A percentile compares a stretch with the other conserved stretches of the same genome.
Conservation (phyloP, 2,113 vertebrate species). For the Pangasianodon hypophthalmus region DNA sequence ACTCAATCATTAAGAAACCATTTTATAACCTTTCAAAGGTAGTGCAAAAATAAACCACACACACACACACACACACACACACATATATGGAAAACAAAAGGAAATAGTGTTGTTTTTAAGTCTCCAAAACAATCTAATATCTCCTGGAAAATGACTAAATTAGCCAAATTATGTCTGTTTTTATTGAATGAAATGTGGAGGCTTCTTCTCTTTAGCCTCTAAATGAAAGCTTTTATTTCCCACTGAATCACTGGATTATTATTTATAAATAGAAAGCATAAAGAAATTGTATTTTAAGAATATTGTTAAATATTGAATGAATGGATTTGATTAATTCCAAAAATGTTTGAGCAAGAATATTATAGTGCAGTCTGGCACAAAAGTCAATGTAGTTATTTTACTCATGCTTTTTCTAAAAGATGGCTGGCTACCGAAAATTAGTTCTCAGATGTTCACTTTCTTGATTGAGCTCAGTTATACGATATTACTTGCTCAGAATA, state of each 20-base stretch:
- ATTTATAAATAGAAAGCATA: background rate
- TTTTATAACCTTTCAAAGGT: background rate
- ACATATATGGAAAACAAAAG: conserved; percentile 18
- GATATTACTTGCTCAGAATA: conserved; percentile 7
- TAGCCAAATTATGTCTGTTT: background rate
- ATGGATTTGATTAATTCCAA: conserved; percentile 20
- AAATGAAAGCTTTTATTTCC: background rate
- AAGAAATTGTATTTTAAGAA: background rate
- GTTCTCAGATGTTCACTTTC: background rate
- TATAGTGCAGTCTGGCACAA: background rate
- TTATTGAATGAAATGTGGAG: background rate
- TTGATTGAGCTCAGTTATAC: conserved; percentile 10
- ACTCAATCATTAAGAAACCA: conserved; percentile 25
- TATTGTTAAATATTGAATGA: conserved; percentile 10
- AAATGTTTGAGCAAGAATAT: conserved; percentile 4
- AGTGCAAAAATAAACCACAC: background rate
- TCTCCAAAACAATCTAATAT: background rate
- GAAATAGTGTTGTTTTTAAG: background rate
- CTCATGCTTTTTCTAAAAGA: background rate
- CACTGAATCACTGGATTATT: background rate
- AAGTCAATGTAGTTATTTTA: conserved; percentile 8
- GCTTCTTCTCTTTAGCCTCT: background rate
- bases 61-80: background rate
- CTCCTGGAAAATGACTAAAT: background rate
- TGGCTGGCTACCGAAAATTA: background rate